Percentiles rank a stretch among this genome's conserved stretches.
These are phyloP conservation scores for Semnornis frantzii DNA, from an alignment of 2,113 vertebrate genomes.

Conservation along the genomic window DNA sequence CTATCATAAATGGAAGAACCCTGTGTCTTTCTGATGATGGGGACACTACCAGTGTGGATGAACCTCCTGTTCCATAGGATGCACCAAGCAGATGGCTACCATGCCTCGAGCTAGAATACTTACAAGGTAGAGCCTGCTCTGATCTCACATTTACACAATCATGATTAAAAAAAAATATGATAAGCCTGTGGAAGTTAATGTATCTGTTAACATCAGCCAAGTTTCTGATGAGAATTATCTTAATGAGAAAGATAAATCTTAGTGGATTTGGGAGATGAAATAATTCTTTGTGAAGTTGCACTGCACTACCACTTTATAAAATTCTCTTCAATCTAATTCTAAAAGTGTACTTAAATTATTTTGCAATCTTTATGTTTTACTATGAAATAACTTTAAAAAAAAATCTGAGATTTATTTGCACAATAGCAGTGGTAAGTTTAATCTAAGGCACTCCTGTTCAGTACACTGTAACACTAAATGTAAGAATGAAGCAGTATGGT, in stretches of 20 bases:
- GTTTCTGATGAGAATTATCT: not conserved
- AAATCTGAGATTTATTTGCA: not conserved
- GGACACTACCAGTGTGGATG: not conserved
- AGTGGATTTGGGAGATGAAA: not conserved
- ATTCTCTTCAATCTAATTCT: not conserved
- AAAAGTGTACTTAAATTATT: not conserved
- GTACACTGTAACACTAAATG: not conserved
- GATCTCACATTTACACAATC: not conserved
- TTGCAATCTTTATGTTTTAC: not conserved
- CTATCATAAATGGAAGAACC: too few relatives aligned
- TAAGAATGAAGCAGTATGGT: slow-evolving; percentile 25
- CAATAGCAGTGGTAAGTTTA: not conserved
- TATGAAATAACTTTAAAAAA: not conserved
- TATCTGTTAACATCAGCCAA: not conserved
- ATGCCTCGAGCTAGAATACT: not conserved
- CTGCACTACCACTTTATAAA: not conserved
- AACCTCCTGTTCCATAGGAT: not conserved
- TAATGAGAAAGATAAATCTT: not conserved
- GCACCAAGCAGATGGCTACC: not conserved
- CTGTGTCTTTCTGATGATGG: too few relatives aligned
- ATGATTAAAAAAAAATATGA: not conserved
- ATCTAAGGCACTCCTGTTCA: not conserved
- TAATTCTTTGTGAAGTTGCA: not conserved
- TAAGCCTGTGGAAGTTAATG: not conserved
- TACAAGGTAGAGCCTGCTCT: not conserved